Base-by-base conservation (phyloP, 2,797 vertebrate genomes). In the Oceanodroma leucorhoa region DNA sequence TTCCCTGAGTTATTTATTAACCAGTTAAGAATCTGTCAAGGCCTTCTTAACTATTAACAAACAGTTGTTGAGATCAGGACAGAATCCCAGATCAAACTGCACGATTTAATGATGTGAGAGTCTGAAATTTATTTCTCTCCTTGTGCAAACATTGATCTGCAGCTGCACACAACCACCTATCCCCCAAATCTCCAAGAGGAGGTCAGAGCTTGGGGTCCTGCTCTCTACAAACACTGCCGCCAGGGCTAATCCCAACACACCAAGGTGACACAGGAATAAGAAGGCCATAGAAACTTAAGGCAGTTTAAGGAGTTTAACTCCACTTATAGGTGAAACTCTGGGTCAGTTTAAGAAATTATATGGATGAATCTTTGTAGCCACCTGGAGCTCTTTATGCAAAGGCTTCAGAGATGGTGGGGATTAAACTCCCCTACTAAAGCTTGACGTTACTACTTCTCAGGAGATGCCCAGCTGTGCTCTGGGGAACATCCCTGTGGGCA, bases 41-140 rank as follows among this genome's bases (percentile, higher is more conserved):
- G 75, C 76, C n/a, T 85, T 77, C 85, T 90, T 64, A 92, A 88
- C 86, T 84, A 91, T 94, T 95, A 96, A 85, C 77, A 95, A 96
- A 60, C 36, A 93, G 40, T 93, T 96, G 67, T 72, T 93, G 89
- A 88, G 87, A 87, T 11, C 93, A 90, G 72, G 82, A 83, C 75
- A 89, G 16, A 95, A 95, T 61, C 46, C 46, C 65, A 91, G 89
- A 83, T 38, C 36, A 67, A 85, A 79, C 82, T 79, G 70, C 69
- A 62, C 2, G 4, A 80, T 91, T 90, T 69, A 94, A 76, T 71
- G 85, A 62, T 48, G 27, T 7, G 19, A 58, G 48, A 90, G 61
- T 67, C 60, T 79, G 84, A 83, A 83, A 89, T 95, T 87, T 83
- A 94, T 95, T 92, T 87, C 73, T 89, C 4, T 55, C 72, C 82